phyloP scores from a whole-genome alignment of 2,113 vertebrate genomes.

The Zosterops hypoxanthus region DNA sequence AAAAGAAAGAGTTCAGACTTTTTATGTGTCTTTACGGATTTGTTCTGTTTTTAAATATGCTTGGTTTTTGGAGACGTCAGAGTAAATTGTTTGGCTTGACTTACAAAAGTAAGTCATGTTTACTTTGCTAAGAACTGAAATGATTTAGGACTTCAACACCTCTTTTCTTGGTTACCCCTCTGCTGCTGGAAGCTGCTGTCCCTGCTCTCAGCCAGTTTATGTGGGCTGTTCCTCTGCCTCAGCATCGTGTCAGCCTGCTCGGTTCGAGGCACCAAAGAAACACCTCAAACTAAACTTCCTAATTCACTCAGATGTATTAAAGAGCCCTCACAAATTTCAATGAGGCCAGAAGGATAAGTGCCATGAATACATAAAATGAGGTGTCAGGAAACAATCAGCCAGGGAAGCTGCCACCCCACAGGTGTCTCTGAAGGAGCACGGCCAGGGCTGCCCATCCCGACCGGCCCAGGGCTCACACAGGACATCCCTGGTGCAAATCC shows the following conservation, averaged over 20 bases:
- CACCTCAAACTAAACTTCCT: neutral
- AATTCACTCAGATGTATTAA: neutral
- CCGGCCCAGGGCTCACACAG: rapidly evolving
- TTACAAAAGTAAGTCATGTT: neutral
- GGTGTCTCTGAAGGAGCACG: neutral
- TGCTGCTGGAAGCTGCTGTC: neutral
- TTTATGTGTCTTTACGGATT: neutral
- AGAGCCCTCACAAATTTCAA: neutral
- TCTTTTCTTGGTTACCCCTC: neutral
- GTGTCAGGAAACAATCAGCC: neutral
- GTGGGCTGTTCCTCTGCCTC: neutral
- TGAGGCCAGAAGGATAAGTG: neutral
- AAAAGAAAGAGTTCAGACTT: neutral
- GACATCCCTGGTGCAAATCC: neutral
- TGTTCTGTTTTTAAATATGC: neutral
- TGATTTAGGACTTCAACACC: neutral
- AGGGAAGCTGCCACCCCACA: neutral
- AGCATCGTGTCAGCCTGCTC: neutral
- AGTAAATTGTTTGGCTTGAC: neutral
- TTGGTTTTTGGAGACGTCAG: neutral
- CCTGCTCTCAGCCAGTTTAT: neutral
- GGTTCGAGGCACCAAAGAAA: neutral
- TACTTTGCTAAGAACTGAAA: neutral
- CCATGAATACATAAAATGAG: neutral
- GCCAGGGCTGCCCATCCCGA: rapidly evolving